Conservation (phyloP, 1,140 invertebrate species). For the Drosophila tsacasi region DNA sequence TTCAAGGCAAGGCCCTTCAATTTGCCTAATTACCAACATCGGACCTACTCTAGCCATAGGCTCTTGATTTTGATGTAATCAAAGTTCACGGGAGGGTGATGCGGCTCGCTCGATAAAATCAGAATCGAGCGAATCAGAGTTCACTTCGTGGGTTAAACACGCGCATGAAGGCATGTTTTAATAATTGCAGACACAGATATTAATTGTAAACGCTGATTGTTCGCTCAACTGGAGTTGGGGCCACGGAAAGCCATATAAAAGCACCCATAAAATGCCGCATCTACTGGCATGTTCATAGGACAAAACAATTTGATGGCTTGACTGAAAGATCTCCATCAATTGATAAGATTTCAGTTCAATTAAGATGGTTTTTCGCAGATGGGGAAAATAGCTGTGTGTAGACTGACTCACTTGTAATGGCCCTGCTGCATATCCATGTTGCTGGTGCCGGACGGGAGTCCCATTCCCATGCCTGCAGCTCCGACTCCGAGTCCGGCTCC, state of each 20-base stretch:
- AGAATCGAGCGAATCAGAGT: conserved; percentile 35
- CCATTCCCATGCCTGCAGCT: conserved; percentile 24
- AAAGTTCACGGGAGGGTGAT: conserved; percentile 43
- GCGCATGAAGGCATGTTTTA: conserved; percentile 39
- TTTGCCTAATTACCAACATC: conserved; percentile 31
- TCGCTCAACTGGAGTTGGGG: conserved; percentile 55
- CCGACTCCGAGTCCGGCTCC: conserved; percentile 22
- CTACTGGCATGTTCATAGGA: conserved; percentile 42
- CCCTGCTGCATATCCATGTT: conserved; percentile 68
- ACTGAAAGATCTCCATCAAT: conserved; percentile 69
- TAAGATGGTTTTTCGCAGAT: conserved; percentile 38
- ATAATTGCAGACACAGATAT: conserved; percentile 51
- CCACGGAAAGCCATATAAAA: conserved; percentile 39
- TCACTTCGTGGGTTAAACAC: conserved; percentile 31
- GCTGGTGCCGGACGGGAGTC: conserved; percentile 23
- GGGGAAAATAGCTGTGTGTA: conserved; percentile 36
- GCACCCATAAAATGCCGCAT: conserved; percentile 31
- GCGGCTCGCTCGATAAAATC: conserved; percentile 36
- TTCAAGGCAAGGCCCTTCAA: conserved; percentile 24
- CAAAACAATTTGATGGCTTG: conserved; percentile 71
- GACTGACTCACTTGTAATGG: conserved; percentile 69
- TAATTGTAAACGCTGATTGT: conserved; percentile 67
- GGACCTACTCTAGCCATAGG: conserved; percentile 26
- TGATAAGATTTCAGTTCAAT: conserved; percentile 78
- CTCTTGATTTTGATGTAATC: conserved; percentile 47